phyloP scores from a whole-genome alignment of 1,140 invertebrate genomes.

The Coboldia fuscipes region DNA sequence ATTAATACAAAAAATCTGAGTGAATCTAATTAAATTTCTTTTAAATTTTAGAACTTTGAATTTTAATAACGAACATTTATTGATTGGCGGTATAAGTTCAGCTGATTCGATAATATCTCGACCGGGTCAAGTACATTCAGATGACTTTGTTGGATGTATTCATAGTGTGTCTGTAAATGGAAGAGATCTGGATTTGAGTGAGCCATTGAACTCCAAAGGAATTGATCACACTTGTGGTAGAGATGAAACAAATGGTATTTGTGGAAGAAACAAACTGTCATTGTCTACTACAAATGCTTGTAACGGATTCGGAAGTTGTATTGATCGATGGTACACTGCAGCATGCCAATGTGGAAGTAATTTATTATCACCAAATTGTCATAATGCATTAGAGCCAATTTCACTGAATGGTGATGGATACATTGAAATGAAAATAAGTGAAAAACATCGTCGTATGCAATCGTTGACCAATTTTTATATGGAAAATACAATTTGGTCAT shows the following conservation, averaged over 20 bases:
- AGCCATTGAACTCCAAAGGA: constrained; percentile 43
- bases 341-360: constrained; percentile 45
- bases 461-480: constrained; percentile 53
- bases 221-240: constrained; percentile 55
- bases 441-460: constrained; percentile 68
- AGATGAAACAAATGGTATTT: constrained; percentile 33
- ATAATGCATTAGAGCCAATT: constrained; percentile 51
- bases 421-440: constrained; percentile 58
- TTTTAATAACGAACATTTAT: constrained; percentile 70
- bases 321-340: constrained; percentile 60
- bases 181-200: constrained; percentile 51
- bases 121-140: constrained; percentile 69
- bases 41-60: constrained; percentile 56
- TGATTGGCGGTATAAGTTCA: constrained; percentile 63
- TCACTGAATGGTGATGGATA: constrained; percentile 52
- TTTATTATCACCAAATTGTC: constrained; percentile 57
- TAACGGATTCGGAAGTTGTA: constrained; percentile 42
- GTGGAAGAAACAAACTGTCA: constrained; percentile 22
- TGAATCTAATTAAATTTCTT: constrained; percentile 6
- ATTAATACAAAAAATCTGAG: constrained; percentile 1
- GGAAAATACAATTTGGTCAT: constrained; percentile 42
- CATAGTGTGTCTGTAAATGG: constrained; percentile 79
- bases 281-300: constrained; percentile 30
- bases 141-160: constrained; percentile 83
- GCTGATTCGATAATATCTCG: constrained; percentile 68